These are phyloP conservation scores for Martes martes DNA, from an alignment of 2,113 vertebrate species.

Conservation along the genomic window DNA sequence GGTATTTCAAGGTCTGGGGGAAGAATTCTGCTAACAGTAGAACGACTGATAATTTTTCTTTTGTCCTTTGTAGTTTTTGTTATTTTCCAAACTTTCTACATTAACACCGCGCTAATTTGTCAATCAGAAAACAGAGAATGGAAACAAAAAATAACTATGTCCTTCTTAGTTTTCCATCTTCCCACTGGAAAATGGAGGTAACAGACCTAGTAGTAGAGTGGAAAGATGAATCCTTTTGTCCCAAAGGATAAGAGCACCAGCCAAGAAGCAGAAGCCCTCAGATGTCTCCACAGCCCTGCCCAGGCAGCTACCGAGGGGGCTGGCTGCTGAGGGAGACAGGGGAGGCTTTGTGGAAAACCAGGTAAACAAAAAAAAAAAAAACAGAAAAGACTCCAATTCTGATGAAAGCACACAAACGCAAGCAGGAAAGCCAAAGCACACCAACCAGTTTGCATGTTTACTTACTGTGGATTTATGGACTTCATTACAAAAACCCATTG, in stretches of 20 bases:
- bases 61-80: not conserved
- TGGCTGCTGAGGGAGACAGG: not conserved
- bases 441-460: conserved; percentile 65
- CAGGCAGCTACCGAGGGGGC: not conserved
- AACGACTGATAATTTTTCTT: not conserved
- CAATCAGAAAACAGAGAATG: not conserved
- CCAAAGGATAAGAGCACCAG: not conserved
- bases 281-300: not conserved
- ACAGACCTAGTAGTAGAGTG: not conserved
- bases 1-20: not conserved
- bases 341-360: conserved; percentile 27
- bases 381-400: conserved; percentile 58
- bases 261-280: not conserved
- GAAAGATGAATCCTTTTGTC: not conserved
- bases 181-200: not conserved
- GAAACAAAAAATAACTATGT: not conserved
- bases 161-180: not conserved
- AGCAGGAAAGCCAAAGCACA: conserved; percentile 63
- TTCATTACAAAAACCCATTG: conserved; percentile 71
- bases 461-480: conserved; percentile 73
- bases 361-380: not conserved
- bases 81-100: not conserved
- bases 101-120: not conserved
- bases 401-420: conserved; percentile 66
- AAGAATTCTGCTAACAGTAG: not conserved